Evolutionary conservation across 2,113 vertebrate genomes (phyloP).

Genomic region (Lethenteron reissneri): DNA sequence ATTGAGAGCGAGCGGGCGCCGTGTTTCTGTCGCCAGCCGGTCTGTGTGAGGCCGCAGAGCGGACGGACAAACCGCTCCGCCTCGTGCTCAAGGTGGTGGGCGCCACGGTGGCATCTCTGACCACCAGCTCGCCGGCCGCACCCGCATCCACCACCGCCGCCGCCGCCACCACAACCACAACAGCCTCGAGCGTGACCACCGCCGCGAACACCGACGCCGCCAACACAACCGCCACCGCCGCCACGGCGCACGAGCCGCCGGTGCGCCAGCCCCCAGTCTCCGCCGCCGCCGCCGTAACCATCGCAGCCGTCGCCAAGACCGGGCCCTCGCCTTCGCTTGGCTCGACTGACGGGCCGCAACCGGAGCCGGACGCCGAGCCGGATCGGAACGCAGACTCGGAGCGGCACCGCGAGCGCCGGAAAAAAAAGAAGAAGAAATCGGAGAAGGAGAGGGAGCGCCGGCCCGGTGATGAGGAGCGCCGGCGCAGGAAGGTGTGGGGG

Average conservation of each 20-base stretch:
- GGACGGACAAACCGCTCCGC: conserved; percentile 65
- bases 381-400: conserved; percentile 81
- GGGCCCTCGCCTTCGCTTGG: too few relatives aligned
- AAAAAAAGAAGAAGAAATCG: conserved; percentile 91
- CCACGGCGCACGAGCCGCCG: too few relatives aligned
- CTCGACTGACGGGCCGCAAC: too few relatives aligned
- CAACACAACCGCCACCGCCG: too few relatives aligned
- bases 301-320: too few relatives aligned
- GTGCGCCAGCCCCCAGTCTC: too few relatives aligned
- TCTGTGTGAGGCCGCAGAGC: conserved; percentile 1
- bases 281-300: too few relatives aligned
- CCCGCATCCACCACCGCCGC: conserved; percentile 32
- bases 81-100: conserved; percentile 89
- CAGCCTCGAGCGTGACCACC: background rate
- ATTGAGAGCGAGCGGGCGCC: too few relatives aligned
- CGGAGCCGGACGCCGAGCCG: conserved; percentile 26
- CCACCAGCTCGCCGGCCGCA: conserved; percentile 38
- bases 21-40: background rate
- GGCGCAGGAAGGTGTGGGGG: conserved; percentile 51
- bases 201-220: background rate
- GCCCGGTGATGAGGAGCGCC: conserved; percentile 61
- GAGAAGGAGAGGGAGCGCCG: conserved; percentile 58
- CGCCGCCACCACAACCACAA: conserved; percentile 64
- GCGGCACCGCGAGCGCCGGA: conserved; percentile 78
- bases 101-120: conserved; percentile 78